A percentile compares a stretch with the other conserved stretches of the same genome.
These are phyloP conservation scores for Drosophila quadrilineata DNA, from an alignment of 1,140 invertebrate genomes.

Conservation along the genomic window DNA sequence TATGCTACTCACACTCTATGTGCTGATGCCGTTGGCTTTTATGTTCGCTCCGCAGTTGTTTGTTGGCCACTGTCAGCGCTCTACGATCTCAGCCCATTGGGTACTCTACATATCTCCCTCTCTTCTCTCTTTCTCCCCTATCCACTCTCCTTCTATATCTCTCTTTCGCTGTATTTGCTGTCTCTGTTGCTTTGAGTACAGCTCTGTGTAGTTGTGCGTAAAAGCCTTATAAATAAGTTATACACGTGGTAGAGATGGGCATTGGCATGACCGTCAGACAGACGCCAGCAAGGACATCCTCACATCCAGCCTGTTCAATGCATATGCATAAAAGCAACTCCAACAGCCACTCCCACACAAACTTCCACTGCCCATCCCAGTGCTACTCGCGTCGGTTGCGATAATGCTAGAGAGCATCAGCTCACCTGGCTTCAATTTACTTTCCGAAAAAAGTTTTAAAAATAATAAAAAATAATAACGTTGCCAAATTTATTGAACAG, in stretches of 20 bases:
- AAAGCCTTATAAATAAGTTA: conserved; percentile 79
- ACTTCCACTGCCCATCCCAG: no score
- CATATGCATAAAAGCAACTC: conserved; percentile 3
- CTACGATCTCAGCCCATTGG: no score
- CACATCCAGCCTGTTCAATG: neutral
- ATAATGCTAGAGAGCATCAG: no score
- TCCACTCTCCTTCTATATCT: neutral
- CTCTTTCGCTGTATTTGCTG: neutral
- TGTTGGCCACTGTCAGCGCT: conserved; percentile 4
- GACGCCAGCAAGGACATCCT: conserved; percentile 35
- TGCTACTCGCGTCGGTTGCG: no score
- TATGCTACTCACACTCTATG: conserved; percentile 1
- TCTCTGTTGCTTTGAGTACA: conserved; percentile 43
- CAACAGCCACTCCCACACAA: no score
- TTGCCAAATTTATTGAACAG: no score
- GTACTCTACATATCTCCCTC: no score
- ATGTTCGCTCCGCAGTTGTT: conserved; percentile 30
- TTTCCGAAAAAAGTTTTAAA: no score
- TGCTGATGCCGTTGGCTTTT: conserved; percentile 37
- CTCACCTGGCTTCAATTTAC: no score
- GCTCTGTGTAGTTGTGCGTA: conserved; percentile 70
- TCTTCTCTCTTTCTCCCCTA: no score
- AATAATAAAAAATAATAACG: no score
- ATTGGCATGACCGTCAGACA: conserved; percentile 26
- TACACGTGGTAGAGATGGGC: conserved; percentile 50